phyloP scores from a whole-genome alignment of 35 echinoderm and acorn worm species.

The Ophioderma brevispina region DNA sequence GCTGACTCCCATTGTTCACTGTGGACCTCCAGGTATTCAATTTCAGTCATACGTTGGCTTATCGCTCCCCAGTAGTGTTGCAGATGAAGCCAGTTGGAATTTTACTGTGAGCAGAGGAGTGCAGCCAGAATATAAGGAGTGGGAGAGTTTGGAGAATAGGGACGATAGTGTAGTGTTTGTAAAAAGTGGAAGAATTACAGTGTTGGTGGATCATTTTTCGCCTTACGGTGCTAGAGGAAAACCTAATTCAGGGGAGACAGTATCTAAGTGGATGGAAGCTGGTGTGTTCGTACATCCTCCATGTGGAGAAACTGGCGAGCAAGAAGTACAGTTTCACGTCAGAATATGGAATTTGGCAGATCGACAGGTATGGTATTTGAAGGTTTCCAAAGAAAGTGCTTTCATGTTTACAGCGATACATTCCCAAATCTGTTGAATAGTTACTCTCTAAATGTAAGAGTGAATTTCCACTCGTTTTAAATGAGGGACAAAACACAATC shows the following conservation, averaged over 20 bases:
- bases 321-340: background rate
- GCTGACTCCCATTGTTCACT: background rate
- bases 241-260: background rate
- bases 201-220: constrained; percentile 1
- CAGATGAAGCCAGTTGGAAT: background rate
- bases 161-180: background rate
- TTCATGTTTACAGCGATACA: too few relatives aligned
- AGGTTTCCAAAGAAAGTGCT: too few relatives aligned
- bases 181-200: background rate
- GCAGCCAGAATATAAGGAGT: background rate
- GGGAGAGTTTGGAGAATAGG: background rate
- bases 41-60: background rate
- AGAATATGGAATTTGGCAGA: background rate
- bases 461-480: too few relatives aligned
- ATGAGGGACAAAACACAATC: too few relatives aligned
- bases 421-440: too few relatives aligned
- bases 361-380: background rate
- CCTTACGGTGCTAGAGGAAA: constrained; percentile 1
- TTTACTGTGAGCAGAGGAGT: background rate
- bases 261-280: background rate
- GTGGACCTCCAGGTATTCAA: background rate
- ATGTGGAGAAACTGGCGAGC: background rate
- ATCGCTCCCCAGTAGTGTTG: background rate
- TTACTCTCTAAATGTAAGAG: too few relatives aligned
- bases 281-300: background rate